Base-by-base conservation (phyloP, 1,140 invertebrate genomes). In the Melipona quadrifasciata region DNA sequence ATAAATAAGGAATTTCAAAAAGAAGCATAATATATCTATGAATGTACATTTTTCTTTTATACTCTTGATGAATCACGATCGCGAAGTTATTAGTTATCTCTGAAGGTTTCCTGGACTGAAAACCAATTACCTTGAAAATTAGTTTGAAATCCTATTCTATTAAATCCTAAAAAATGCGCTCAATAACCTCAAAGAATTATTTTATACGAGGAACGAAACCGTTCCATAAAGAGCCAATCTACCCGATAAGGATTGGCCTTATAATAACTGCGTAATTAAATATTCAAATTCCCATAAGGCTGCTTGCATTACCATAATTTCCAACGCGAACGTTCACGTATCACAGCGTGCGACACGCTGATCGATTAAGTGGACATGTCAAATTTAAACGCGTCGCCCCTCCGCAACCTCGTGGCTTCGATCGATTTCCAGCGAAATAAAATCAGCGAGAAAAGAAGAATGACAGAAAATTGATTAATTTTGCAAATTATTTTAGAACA, bases 261-360 rank as follows among this genome's bases (percentile, higher is more conserved):
- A 11, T 21, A 67, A 67, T 34, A 53, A 78, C 27, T 10, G 12
- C 5, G 6, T 51, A 80, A 71, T 61, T 58, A 61, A 72, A 72
- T 71, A 81, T 73, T 53, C 39, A 64, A 61, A 61, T 51, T 64
- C 57, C 27, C 67, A 72, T 31, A 51, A 27, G 39, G 24, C 1
- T 47, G 16, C 12, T n/a, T 34, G 17, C 39, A 51, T 57, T 31
- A 24, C 16, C 34, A 39, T 73, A 21, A 72, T 80, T 73, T 51
- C 53, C 53, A 80, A 74, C 55, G 47, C 39, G 57, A 64, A 74
- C 39, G 67, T 58, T 71, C 53, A 53, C 17, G 34, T 27, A 47
- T 34, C 34, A 21, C 21, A 16, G 24, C n/a, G 34, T 19, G 53
- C 31, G 61, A 51, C 19, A 5, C 11, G 39, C 16, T 16, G 70